Conservation (phyloP, 2,888 invertebrate genomes). For the Ophion slaviceki region DNA sequence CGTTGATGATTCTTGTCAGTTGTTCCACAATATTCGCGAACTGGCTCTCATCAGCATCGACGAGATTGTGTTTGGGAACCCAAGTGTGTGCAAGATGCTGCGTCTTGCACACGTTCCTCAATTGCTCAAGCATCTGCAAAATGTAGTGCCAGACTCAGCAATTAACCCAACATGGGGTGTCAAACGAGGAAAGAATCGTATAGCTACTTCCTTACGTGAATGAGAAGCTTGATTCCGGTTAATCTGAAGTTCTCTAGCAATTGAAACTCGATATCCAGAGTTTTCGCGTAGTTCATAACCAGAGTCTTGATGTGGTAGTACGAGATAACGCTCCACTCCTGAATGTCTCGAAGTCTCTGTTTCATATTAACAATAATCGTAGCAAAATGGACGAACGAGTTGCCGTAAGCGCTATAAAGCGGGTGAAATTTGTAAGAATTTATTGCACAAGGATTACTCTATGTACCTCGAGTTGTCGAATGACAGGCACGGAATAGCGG, state of each 20-base stretch:
- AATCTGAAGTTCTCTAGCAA: slow-evolving; percentile 33
- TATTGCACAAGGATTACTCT: too few relatives aligned
- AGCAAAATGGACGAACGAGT: too few relatives aligned
- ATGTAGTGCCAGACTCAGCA: neutral
- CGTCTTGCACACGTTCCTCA: slow-evolving; percentile 79
- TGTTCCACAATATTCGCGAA: slow-evolving; percentile 57
- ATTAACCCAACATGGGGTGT: neutral
- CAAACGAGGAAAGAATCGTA: neutral
- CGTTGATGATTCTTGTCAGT: slow-evolving; percentile 65
- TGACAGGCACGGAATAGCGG: slow-evolving; percentile 74
- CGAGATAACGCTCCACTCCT: slow-evolving; percentile 83
- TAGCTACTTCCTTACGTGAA: slow-evolving; percentile 66
- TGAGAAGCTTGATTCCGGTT: slow-evolving; percentile 67
- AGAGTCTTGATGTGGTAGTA: slow-evolving; percentile 86
- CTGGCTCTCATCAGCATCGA: slow-evolving; percentile 71
- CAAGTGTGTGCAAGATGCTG: slow-evolving; percentile 84
- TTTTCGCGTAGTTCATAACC: slow-evolving; percentile 83
- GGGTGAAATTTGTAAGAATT: too few relatives aligned
- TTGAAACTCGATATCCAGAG: slow-evolving; percentile 59
- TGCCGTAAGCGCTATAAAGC: too few relatives aligned
- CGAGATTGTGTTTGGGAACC: slow-evolving; percentile 84
- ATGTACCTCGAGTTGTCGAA: slow-evolving; percentile 75
- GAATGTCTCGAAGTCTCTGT: slow-evolving; percentile 85
- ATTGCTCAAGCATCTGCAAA: slow-evolving; percentile 82
- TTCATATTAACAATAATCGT: neutral